phyloP scores from a whole-genome alignment of 2,888 invertebrate genomes.

The Coleophora deauratella region DNA sequence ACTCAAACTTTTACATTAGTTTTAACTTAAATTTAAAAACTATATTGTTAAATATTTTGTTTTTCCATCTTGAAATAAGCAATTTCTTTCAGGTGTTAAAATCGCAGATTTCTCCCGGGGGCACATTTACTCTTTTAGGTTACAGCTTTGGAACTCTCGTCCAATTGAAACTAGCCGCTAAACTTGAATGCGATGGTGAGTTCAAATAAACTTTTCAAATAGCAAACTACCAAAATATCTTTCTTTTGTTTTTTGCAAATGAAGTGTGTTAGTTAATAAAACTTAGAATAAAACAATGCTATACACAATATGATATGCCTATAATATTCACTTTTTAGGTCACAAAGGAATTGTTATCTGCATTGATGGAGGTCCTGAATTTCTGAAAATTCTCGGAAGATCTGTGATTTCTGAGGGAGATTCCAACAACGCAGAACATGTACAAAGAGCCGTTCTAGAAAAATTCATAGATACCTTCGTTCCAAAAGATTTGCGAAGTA shows the following conservation, averaged over 20 bases:
- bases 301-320: too few relatives aligned
- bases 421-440: not conserved
- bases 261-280: too few relatives aligned
- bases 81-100: conserved; percentile 74
- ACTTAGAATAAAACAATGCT: too few relatives aligned
- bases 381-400: not conserved
- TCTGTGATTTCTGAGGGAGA: too few relatives aligned
- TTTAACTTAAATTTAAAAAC: too few relatives aligned
- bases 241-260: too few relatives aligned
- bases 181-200: conserved; percentile 1
- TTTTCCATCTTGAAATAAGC: too few relatives aligned
- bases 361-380: conserved; percentile 3
- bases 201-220: not conserved
- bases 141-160: conserved; percentile 7
- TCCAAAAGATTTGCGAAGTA: not conserved
- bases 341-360: conserved; percentile 2
- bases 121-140: conserved; percentile 20
- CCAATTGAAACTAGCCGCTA: conserved; percentile 2
- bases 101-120: conserved; percentile 69
- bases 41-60: too few relatives aligned
- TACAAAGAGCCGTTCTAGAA: not conserved
- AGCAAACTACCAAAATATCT: too few relatives aligned
- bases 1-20: too few relatives aligned
- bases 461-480: not conserved
- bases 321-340: not conserved